These are phyloP conservation scores for Lycaon pictus DNA, from an alignment of 2,113 vertebrate species.

Conservation along the genomic window DNA sequence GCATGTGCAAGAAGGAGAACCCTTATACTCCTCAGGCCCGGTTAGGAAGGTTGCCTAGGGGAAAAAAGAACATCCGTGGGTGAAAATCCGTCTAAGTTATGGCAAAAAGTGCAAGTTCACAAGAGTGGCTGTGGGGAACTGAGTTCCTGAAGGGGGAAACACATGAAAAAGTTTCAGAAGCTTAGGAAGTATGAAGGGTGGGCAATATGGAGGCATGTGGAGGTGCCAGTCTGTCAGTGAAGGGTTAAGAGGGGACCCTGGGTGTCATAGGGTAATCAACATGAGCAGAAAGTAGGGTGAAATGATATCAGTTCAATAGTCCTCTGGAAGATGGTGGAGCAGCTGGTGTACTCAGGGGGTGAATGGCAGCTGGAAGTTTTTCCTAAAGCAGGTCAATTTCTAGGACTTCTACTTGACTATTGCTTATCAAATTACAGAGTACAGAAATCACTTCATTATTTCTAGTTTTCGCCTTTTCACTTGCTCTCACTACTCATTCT, in stretches of 20 bases:
- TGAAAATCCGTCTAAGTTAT: not conserved
- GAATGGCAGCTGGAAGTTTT: not conserved
- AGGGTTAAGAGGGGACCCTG: too few relatives aligned
- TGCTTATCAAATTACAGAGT: not conserved
- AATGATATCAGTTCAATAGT: fast-evolving
- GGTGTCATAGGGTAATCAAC: not conserved
- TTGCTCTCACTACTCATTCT: not conserved
- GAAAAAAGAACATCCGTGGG: not conserved
- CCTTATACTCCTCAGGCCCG: not conserved
- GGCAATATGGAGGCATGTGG: fast-evolving
- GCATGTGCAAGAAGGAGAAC: not conserved
- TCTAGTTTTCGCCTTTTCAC: not conserved
- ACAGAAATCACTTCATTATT: not conserved
- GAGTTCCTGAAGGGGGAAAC: not conserved
- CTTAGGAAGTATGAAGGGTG: too few relatives aligned
- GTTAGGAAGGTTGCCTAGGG: too few relatives aligned
- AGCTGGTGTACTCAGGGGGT: not conserved
- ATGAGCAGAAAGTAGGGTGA: not conserved
- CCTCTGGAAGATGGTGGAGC: not conserved
- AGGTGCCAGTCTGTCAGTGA: too few relatives aligned
- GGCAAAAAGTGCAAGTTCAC: not conserved
- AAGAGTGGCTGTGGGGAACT: not conserved
- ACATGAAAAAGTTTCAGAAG: not conserved
- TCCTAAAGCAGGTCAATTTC: too few relatives aligned
- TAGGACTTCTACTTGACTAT: not conserved